Base-by-base conservation (phyloP, 2,888 invertebrate genomes). In the Calameuta filiformis region DNA sequence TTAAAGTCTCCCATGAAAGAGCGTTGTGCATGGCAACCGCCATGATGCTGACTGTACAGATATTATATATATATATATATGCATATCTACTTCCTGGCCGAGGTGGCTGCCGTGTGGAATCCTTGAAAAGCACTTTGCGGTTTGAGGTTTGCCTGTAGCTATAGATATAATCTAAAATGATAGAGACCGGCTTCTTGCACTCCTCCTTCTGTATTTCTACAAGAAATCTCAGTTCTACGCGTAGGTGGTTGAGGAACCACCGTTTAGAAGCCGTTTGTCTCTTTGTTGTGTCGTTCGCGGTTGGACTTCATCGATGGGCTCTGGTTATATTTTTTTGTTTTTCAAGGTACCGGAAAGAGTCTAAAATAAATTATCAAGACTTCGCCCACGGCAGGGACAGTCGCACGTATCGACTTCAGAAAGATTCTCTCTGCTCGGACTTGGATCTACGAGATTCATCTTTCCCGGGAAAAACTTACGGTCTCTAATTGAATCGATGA, bases 401-500 rank as follows among this genome's bases (percentile, higher is more conserved):
- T 23, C 56, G 23, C 23, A 56, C 56, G 23, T 23, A 56, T 56
- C 56, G 56, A 23, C 56, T 56, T 56, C 56, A 23, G 23, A 23
- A 56, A 56, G 56, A 56, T 56, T 56, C 56, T 23, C 23, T 75
- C 12, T 68, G 9, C 12, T 75, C 68, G 15, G 40, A 40, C 40
- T 56, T 15, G 56, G 56, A 56, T 56, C 56, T 56, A 56, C 56
- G 23, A 56, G 56, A 56, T 56, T 23, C 23, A 56, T 56, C 23
- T 56, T 56, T 23, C 56, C 2, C 9, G 23, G 35, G 69, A 34
- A 71, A 71, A 71, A 30, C 71, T 71, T 11, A 71, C 3, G 15
- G 35, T n/a, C 33, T 77, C 69, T 77, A 77, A 77, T 77, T 77
- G 77, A 77, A 77, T 77, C 77, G 75, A 77, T 77, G 77, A 77